Conservation (phyloP, 2,113 vertebrate genomes). For the Pachycephala philippinensis region DNA sequence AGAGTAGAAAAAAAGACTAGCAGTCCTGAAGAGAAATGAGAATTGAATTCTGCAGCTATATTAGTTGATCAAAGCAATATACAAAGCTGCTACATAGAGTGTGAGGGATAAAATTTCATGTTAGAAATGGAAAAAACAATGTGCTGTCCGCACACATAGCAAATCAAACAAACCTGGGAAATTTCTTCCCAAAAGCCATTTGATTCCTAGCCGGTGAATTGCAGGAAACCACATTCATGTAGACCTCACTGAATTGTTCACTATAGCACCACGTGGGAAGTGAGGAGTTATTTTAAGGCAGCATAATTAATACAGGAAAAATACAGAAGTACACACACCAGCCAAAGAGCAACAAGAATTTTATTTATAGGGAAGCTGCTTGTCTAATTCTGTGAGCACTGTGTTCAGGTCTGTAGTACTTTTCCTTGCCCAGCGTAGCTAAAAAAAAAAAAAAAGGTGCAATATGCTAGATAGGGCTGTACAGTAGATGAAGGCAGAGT, state of each 20-base stretch:
- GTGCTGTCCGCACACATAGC: fast-evolving
- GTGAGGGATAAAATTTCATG: background rate
- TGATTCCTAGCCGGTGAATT: conserved; percentile 4
- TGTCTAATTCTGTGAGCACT: background rate
- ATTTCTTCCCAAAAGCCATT: background rate
- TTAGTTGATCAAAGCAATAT: background rate
- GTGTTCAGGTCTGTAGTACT: background rate
- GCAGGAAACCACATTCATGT: conserved; percentile 15
- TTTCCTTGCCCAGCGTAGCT: background rate
- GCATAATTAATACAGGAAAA: background rate
- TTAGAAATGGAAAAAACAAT: background rate
- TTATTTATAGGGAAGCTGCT: background rate
- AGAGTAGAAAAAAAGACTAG: background rate
- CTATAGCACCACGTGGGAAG: background rate
- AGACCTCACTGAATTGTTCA: background rate
- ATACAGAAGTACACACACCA: background rate
- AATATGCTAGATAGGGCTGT: background rate
- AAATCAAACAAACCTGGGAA: background rate
- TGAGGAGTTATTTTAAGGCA: conserved; percentile 28
- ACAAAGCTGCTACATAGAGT: background rate
- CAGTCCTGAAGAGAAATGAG: background rate
- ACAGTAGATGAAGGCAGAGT: background rate
- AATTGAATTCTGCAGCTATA: background rate
- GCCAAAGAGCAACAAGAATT: background rate
- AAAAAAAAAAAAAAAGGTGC: background rate